These are phyloP conservation scores for Rhizomys pruinosus DNA, from an alignment of 2,113 vertebrate species.

Conservation along the genomic window DNA sequence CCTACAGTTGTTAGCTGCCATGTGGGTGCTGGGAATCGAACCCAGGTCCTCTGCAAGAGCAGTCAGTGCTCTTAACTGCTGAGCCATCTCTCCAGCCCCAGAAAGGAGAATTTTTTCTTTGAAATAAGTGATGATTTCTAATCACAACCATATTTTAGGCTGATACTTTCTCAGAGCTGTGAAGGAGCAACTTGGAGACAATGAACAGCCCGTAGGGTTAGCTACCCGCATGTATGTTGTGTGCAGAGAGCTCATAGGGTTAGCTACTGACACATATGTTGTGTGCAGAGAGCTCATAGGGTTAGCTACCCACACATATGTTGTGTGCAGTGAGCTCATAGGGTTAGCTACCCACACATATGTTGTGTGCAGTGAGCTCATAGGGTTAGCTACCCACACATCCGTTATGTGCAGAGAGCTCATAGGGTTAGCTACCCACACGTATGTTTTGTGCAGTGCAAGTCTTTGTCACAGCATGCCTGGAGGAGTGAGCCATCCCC, in stretches of 20 bases:
- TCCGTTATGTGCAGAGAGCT: rapidly evolving
- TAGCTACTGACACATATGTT: too few relatives aligned
- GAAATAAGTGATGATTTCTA: background rate
- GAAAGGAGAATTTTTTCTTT: background rate
- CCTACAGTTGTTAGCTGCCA: too few relatives aligned
- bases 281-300: rapidly evolving
- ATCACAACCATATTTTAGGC: background rate
- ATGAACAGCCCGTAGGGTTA: background rate
- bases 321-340: rapidly evolving
- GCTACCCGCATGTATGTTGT: too few relatives aligned
- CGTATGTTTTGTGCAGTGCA: rapidly evolving
- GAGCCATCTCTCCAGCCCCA: too few relatives aligned
- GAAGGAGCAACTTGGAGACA: background rate
- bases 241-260: rapidly evolving
- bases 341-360: too few relatives aligned
- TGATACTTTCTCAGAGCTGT: background rate
- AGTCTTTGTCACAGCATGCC: background rate
- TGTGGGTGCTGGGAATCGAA: too few relatives aligned
- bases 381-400: too few relatives aligned
- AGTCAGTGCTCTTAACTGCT: too few relatives aligned
- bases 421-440: too few relatives aligned
- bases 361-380: rapidly evolving
- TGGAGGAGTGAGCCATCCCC: background rate
- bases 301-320: too few relatives aligned
- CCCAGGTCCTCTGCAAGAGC: too few relatives aligned